phyloP scores from a whole-genome alignment of 2,888 invertebrate genomes.

The Dysmachus trigonus region DNA sequence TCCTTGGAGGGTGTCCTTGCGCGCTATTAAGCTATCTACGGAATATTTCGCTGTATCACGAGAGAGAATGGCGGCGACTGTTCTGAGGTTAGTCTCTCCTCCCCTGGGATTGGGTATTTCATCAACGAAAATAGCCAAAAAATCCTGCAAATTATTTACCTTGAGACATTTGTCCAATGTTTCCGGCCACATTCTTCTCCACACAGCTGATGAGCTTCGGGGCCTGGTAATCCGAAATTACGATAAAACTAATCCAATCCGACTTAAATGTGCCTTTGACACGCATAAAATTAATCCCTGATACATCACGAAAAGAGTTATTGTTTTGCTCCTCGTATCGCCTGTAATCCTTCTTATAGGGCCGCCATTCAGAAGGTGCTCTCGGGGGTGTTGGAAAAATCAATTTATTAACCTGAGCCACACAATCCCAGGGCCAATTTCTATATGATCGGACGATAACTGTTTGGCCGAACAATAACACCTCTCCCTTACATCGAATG shows the following conservation, averaged over 20 bases:
- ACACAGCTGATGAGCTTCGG: slow-evolving; percentile 29
- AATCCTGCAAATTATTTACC: slow-evolving; percentile 43
- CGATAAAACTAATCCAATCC: slow-evolving; percentile 48
- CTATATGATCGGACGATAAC: slow-evolving; percentile 23
- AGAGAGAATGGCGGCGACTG: not conserved
- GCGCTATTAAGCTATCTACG: slow-evolving; percentile 33
- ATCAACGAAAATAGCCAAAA: slow-evolving; percentile 42
- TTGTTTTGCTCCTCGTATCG: slow-evolving; percentile 10
- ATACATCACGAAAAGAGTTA: slow-evolving; percentile 36
- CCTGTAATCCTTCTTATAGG: slow-evolving; percentile 25
- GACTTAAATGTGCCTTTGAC: slow-evolving; percentile 48
- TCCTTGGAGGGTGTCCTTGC: slow-evolving; percentile 22
- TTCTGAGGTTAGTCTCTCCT: not conserved
- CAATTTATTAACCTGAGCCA: slow-evolving; percentile 38
- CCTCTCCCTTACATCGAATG: slow-evolving; percentile 41
- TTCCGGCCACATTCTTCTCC: slow-evolving; percentile 28
- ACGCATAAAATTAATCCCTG: slow-evolving; percentile 50
- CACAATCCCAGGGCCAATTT: slow-evolving; percentile 25
- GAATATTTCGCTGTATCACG: not conserved
- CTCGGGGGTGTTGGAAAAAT: slow-evolving; percentile 38
- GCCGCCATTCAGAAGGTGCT: slow-evolving; percentile 3
- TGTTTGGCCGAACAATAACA: slow-evolving; percentile 30
- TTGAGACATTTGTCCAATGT: slow-evolving; percentile 37
- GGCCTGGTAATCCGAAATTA: slow-evolving; percentile 39
- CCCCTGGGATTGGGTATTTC: slow-evolving; percentile 5